These are phyloP conservation scores for Cheilosia pagana DNA, from an alignment of 2,888 invertebrate species.

Conservation along the genomic window DNA sequence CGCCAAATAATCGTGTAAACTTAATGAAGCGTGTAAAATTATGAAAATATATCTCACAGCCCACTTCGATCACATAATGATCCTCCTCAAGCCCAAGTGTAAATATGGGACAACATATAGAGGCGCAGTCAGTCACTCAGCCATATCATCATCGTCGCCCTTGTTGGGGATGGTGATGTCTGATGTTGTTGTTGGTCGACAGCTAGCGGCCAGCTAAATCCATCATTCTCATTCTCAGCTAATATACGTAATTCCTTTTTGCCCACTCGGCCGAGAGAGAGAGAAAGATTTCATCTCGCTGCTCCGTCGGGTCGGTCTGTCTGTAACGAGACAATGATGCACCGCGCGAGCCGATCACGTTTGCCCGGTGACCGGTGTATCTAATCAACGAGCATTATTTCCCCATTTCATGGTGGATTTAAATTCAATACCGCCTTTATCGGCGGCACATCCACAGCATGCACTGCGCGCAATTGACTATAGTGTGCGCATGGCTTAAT, in stretches of 20 bases:
- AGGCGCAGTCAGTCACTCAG: slow-evolving; percentile 43
- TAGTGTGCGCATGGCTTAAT: slow-evolving; percentile 22
- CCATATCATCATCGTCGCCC: slow-evolving; percentile 47
- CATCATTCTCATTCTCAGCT: slow-evolving; percentile 65
- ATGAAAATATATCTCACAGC: slow-evolving; percentile 69
- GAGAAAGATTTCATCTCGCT: slow-evolving; percentile 64
- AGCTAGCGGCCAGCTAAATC: slow-evolving; percentile 44
- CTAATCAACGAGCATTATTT: slow-evolving; percentile 75
- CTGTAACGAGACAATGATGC: slow-evolving; percentile 62
- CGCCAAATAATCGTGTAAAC: slow-evolving; percentile 65
- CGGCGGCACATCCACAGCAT: slow-evolving; percentile 68
- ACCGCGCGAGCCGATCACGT: slow-evolving; percentile 67
- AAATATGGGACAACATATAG: slow-evolving; percentile 66
- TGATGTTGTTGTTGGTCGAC: too few species aligned
- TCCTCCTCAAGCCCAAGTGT: slow-evolving; percentile 54
- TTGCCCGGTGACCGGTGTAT: slow-evolving; percentile 67
- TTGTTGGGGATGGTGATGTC: neutral
- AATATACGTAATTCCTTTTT: slow-evolving; percentile 52
- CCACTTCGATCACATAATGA: slow-evolving; percentile 69
- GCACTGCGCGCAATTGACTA: slow-evolving; percentile 32
- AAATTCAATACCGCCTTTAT: slow-evolving; percentile 72
- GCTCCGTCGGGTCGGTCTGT: neutral
- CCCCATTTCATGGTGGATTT: slow-evolving; percentile 74
- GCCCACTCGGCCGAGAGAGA: slow-evolving; percentile 7
- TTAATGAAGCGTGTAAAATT: slow-evolving; percentile 74